These are phyloP conservation scores for Pentamera pediparva DNA, from an alignment of 53 echinoderm and acorn worm species.

Conservation along the genomic window DNA sequence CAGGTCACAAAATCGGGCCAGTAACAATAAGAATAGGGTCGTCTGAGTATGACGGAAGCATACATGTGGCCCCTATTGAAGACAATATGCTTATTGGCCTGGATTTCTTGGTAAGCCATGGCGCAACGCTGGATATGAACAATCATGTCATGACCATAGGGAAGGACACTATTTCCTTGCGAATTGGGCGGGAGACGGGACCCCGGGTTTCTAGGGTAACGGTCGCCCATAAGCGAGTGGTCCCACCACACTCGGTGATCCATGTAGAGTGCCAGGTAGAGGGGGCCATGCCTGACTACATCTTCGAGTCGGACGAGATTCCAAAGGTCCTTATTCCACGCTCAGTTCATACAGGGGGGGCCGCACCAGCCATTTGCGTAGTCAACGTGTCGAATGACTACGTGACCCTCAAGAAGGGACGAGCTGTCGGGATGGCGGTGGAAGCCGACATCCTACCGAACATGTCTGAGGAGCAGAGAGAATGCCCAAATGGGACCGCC, in stretches of 20 bases:
- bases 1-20: constrained; percentile 30
- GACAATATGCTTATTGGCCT: constrained; percentile 49
- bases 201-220: not conserved
- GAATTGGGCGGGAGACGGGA: not conserved
- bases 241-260: constrained; percentile 12
- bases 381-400: constrained; percentile 30
- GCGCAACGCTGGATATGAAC: constrained; percentile 6
- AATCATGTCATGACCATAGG: constrained; percentile 9
- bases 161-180: constrained; percentile 13
- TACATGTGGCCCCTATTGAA: constrained; percentile 50
- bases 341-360: not conserved
- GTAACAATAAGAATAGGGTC: constrained; percentile 15
- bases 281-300: not conserved
- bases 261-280: not conserved
- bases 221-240: not conserved
- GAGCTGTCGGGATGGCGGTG: not conserved
- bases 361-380: not conserved
- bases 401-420: constrained; percentile 6
- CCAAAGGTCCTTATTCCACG: not conserved
- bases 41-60: not conserved
- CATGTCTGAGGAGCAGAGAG: not conserved
- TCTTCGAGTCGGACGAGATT: not conserved
- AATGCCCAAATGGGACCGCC: not conserved
- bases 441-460: constrained; percentile 5
- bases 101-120: constrained; percentile 23